These are phyloP conservation scores for Chromis chromis DNA, from an alignment of 2,797 vertebrate genomes.

Conservation along the genomic window DNA sequence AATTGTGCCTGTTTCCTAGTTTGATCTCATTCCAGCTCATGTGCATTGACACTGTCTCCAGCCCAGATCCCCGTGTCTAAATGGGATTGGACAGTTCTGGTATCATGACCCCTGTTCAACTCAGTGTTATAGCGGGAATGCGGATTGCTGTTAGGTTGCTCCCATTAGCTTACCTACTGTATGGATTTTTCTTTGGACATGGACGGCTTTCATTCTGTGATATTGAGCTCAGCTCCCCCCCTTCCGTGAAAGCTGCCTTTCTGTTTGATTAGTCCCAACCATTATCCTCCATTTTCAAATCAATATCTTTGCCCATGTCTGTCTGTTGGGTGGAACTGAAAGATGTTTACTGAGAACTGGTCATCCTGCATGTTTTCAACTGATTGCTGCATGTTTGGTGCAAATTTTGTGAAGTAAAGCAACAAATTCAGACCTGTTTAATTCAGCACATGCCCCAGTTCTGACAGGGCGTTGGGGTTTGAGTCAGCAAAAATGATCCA, in stretches of 20 bases:
- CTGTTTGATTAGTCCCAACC: constrained; percentile 70
- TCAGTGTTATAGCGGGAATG: constrained; percentile 44
- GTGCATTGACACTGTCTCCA: constrained; percentile 49
- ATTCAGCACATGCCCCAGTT: constrained; percentile 6
- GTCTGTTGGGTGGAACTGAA: constrained; percentile 30
- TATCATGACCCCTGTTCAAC: constrained; percentile 50
- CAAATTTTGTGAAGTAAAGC: background rate
- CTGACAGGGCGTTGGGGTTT: background rate
- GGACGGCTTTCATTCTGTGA: constrained; percentile 63
- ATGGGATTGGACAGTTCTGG: constrained; percentile 55
- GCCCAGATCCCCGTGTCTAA: constrained; percentile 39
- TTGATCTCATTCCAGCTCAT: constrained; percentile 64
- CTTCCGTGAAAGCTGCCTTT: constrained; percentile 29
- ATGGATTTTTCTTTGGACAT: constrained; percentile 70
- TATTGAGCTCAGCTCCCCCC: constrained; percentile 31
- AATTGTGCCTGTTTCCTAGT: constrained; percentile 58
- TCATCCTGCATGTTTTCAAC: background rate
- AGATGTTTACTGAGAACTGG: background rate
- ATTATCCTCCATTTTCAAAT: constrained; percentile 71
- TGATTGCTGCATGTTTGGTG: background rate
- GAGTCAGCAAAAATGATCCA: constrained; percentile 15
- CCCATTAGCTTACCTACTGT: constrained; percentile 59
- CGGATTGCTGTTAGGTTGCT: constrained; percentile 38
- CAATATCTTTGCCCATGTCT: constrained; percentile 61
- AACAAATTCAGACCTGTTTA: background rate